These are phyloP conservation scores for Desoria tigrina DNA, from an alignment of 2,888 invertebrate genomes.

Conservation along the genomic window DNA sequence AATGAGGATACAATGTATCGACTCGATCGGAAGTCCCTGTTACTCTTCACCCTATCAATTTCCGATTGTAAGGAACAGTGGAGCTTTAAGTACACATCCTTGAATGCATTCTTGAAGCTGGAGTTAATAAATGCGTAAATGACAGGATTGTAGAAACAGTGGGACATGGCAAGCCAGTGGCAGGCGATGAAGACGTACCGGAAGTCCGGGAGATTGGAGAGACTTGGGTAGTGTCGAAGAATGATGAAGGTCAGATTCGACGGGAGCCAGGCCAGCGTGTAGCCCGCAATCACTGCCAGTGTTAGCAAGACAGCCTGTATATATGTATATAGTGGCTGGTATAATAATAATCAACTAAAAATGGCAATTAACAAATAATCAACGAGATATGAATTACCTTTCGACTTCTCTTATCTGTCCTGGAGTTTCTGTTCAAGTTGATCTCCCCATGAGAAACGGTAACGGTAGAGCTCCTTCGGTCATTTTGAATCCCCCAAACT, in stretches of 20 bases:
- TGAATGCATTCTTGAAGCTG: slow-evolving; percentile 10
- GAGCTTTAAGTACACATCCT: neutral
- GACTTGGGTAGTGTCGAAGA: neutral
- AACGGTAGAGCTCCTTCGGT: no score
- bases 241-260: slow-evolving; percentile 53
- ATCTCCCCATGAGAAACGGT: slow-evolving; percentile 72
- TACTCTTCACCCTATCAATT: no score
- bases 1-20: neutral
- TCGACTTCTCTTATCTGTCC: slow-evolving; percentile 80
- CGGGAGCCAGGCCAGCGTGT: slow-evolving; percentile 60
- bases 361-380: neutral
- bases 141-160: slow-evolving; percentile 13
- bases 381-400: slow-evolving; percentile 64
- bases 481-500: slow-evolving; percentile 70
- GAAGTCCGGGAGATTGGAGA: neutral
- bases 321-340: no score
- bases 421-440: slow-evolving; percentile 69
- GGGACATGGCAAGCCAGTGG: slow-evolving; percentile 20
- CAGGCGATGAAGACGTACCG: slow-evolving; percentile 9
- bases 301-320: slow-evolving; percentile 61
- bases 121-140: slow-evolving; percentile 16
- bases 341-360: no score
- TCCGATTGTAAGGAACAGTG: neutral
- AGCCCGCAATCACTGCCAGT: slow-evolving; percentile 59
- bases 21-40: no score